phyloP scores from a whole-genome alignment of 2,113 vertebrate genomes.

The Pseudonaja textilis region DNA sequence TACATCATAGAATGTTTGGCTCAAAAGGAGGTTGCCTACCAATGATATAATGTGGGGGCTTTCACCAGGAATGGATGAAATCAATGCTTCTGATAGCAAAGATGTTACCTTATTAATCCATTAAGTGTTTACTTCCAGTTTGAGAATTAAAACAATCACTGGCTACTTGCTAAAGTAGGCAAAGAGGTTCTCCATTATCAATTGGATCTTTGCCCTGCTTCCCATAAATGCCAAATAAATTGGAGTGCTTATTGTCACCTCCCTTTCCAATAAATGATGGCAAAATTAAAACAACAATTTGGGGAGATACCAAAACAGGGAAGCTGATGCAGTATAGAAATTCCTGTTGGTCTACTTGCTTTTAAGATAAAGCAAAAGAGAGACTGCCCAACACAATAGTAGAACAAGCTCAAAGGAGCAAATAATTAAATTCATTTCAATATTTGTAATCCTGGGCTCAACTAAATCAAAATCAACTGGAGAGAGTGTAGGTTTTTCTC shows the following conservation, averaged over 20 bases:
- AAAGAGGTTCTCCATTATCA: constrained; percentile 22
- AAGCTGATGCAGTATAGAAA: neutral
- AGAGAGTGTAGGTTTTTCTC: neutral
- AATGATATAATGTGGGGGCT: neutral
- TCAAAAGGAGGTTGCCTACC: neutral
- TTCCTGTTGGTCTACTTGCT: neutral
- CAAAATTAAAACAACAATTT: constrained; percentile 13
- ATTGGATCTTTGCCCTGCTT: constrained; percentile 22
- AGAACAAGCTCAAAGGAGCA: constrained; percentile 21
- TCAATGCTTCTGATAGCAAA: neutral
- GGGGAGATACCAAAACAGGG: neutral
- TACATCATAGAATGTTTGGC: neutral
- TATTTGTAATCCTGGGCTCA: neutral
- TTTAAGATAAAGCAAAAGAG: constrained; percentile 12
- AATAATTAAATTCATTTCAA: neutral
- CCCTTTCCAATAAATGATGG: constrained; percentile 29
- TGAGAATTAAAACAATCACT: constrained; percentile 15
- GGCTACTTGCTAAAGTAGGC: neutral
- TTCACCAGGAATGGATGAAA: neutral
- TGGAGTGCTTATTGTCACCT: constrained; percentile 26
- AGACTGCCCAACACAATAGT: neutral
- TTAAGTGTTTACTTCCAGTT: neutral
- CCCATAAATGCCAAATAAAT: constrained; percentile 1
- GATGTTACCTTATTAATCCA: neutral
- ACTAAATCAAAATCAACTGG: neutral